Evolutionary conservation across 2,888 invertebrate species (phyloP), one percentile per base, ranked within the genome.

Genomic region (Chymomyza caudatula): DNA sequence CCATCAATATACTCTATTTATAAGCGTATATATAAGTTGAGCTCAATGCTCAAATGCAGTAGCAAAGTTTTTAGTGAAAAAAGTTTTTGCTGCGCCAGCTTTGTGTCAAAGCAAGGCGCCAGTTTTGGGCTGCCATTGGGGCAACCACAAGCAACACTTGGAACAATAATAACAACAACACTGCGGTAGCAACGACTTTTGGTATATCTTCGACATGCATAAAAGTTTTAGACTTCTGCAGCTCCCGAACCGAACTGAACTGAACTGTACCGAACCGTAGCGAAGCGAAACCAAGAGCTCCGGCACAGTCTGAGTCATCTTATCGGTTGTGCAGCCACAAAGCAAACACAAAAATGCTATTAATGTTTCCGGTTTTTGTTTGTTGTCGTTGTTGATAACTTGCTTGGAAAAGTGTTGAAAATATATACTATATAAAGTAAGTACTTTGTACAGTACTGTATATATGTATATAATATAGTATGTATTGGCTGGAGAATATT

Each of bases 1-100:
- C 11, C 29, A 37, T 37, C 29, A 37, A 37, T 37, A 37, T 37
- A 37, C 29, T 37, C 29, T 11, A 37, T 37, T 37, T 47, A 47
- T 8, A 47, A 47, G 47, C 47, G 19, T 17, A 47, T 17, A 47
- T 8, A 47, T n/a, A 47, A 47, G 47, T 47, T 47, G 5, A 15
- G 47, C 15, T 19, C 47, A 19, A 20, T 13, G 53, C n/a, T 53
- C 62, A 60, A 66, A 56, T 74, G 73, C 76, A 73, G 66, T 70
- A 73, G 59, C 53, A 78, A 79, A 67, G 75, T 82, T 82, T 67
- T 51, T 13, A 17, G 29, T 68, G 62, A 44, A 63, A 64, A 71
- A 79, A 82, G 71, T 80, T 82, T 75, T 64, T 63, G 77, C 69
- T 65, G 67, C 77, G 74, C 75, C 73, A 74, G 77, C 70, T 75